phyloP scores from a whole-genome alignment of 2,113 vertebrate species.

The Trichomycterus rosablanca region DNA sequence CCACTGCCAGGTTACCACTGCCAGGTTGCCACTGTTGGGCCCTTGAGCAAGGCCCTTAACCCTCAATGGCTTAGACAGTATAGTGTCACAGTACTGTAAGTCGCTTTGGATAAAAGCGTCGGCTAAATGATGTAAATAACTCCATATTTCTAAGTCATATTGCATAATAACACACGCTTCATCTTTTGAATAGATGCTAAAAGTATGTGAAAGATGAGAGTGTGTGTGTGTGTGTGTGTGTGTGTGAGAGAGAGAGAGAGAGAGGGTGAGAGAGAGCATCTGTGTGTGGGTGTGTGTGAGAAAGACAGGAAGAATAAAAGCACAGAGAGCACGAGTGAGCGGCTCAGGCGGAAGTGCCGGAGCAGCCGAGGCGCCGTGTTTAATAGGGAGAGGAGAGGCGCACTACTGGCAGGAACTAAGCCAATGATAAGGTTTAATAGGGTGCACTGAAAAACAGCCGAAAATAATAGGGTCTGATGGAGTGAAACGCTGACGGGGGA shows the following conservation, averaged over 20 bases:
- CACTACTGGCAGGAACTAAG: conserved; percentile 38
- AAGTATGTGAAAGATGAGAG: background rate
- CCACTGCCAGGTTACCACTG: no score
- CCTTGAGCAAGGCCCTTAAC: no score
- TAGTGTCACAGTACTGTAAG: no score
- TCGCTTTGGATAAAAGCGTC: no score
- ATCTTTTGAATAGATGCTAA: background rate
- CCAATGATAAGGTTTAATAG: conserved; percentile 48
- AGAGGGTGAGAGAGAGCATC: conserved; percentile 16
- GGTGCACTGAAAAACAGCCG: conserved; percentile 35
- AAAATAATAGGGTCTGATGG: conserved; percentile 44
- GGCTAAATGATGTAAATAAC: no score
- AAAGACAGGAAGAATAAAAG: conserved; percentile 7
- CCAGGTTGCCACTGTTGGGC: no score
- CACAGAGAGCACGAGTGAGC: conserved; percentile 5
- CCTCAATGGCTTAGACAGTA: no score
- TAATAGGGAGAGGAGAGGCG: conserved; percentile 43
- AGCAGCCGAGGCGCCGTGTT: conserved; percentile 24
- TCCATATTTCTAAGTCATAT: no score
- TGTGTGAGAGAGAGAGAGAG: background rate
- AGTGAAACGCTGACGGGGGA: conserved; percentile 30
- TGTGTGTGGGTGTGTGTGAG: conserved; percentile 27
- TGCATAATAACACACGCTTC: no score
- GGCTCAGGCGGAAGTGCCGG: conserved; percentile 20
- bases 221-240: background rate